These are phyloP conservation scores for Brachyopa scutellaris DNA, from an alignment of 2,888 invertebrate species.

Conservation along the genomic window DNA sequence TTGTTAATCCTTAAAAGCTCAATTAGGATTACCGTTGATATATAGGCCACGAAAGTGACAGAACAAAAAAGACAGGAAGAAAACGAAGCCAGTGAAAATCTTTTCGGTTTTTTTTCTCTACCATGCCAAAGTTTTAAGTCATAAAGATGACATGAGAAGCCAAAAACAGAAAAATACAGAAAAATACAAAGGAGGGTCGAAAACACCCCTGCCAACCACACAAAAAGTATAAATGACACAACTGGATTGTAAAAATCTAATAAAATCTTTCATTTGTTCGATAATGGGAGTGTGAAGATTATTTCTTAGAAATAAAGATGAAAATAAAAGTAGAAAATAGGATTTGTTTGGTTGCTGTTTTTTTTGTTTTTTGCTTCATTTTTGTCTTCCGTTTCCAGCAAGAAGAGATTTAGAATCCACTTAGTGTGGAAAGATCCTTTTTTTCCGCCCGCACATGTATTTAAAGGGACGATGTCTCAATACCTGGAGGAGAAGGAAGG, in stretches of 20 bases:
- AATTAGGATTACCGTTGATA: constrained; percentile 66
- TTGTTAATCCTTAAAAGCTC: constrained; percentile 66
- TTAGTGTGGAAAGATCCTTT: not conserved
- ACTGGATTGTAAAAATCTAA: constrained; percentile 70
- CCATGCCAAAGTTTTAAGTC: constrained; percentile 57
- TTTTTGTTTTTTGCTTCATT: not conserved
- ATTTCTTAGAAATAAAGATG: constrained; percentile 34
- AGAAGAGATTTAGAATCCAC: constrained; percentile 36
- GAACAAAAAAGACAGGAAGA: not conserved
- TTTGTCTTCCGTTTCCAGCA: not conserved
- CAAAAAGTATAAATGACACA: constrained; percentile 45
- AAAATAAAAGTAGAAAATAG: constrained; percentile 55
- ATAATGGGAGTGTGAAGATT: constrained; percentile 46
- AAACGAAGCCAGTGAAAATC: not conserved
- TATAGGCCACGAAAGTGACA: constrained; percentile 22
- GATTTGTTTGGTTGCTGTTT: constrained; percentile 22
- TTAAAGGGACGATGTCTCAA: constrained; percentile 11
- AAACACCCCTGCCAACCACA: not conserved
- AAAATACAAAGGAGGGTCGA: too few species aligned
- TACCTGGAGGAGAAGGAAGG: constrained; percentile 9
- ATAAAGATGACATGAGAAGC: constrained; percentile 20
- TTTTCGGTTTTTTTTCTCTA: not conserved
- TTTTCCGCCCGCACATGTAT: not conserved
- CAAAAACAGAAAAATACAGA: not conserved
- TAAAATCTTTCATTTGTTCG: constrained; percentile 51